A percentile compares a stretch with the other conserved stretches of the same genome.
Conservation (phyloP, 2,888 invertebrate species). For the Pyrrhia umbra region DNA sequence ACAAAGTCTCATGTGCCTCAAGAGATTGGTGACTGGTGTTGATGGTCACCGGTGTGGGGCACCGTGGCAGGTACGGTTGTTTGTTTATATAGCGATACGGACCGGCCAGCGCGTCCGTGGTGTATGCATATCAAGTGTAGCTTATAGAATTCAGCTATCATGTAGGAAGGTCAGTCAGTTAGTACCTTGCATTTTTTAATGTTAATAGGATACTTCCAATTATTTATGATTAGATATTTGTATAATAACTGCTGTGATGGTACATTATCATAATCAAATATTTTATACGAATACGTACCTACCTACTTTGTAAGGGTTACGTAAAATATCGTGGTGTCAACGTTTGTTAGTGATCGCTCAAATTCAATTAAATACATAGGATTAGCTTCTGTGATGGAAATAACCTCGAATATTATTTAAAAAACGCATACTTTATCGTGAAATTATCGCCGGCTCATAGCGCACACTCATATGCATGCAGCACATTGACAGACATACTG, state of each 20-base stretch:
- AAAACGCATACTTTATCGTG: too few species aligned
- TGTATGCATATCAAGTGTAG: not conserved
- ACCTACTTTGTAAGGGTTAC: not conserved
- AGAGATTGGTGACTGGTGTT: not conserved
- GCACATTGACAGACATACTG: too few species aligned
- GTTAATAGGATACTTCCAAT: not conserved
- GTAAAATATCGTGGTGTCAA: not conserved
- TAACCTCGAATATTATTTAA: too few species aligned
- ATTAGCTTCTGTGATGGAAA: too few species aligned
- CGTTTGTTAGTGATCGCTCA: not conserved
- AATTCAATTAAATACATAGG: too few species aligned
- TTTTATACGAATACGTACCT: not conserved
- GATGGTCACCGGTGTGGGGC: not conserved
- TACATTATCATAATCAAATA: not conserved
- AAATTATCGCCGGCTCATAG: too few species aligned
- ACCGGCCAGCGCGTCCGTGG: too few species aligned
- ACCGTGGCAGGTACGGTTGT: not conserved
- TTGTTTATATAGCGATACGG: not conserved
- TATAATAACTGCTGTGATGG: not conserved
- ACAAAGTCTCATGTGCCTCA: slow-evolving; percentile 6
- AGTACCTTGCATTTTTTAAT: not conserved
- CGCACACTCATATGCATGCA: too few species aligned
- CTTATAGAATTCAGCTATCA: not conserved
- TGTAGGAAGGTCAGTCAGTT: not conserved
- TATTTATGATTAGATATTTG: not conserved